Evolutionary conservation across 1,140 invertebrate genomes (phyloP), one percentile per base, ranked within the genome.

Genomic region (Hyphantria cunea): DNA sequence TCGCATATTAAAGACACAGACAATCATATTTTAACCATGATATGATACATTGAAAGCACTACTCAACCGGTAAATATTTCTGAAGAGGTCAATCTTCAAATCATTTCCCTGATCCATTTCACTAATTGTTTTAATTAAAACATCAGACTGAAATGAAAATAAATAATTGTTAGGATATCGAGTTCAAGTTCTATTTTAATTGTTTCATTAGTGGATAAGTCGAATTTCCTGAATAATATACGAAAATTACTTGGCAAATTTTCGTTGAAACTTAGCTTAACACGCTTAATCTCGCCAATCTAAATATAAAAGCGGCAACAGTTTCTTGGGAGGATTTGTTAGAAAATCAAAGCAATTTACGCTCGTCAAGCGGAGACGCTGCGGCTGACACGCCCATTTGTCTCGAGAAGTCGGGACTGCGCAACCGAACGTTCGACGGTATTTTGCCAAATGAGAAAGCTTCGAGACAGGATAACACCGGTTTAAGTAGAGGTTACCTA

Each of bases 331-430:
- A 55, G 52, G 61, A 73, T 76, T 76, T 73, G 68, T 73, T 68
- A 69, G 70, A 67, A 68, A 82, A 82, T 79, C 80, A 78, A 74
- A 79, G 72, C 75, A 72, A 80, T 80, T 80, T 74, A 69, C 70
- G 68, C 68, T 76, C 74, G 74, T 80, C 73, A 80, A 69, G 66
- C 47, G 59, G 56, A 56, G 34, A 58, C 65, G 39, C 74, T 82
- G 77, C 66, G 68, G 64, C 68, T 77, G 76, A 83, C 78, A 72
- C 71, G 60, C 66, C 71, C 72, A 80, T 83, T 80, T 80, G 78
- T 78, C 76, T 82, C 62, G 64, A 50, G 69, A 48, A 58, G 34
- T 51, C 56, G 47, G 37, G 47, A 56, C 70, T 74, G 66, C 68
- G 66, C 72, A 72, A 68, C 55, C 67, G 65, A 72, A 69, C 72